These are phyloP conservation scores for Busseola fusca DNA, from an alignment of 2,888 invertebrate genomes.

Conservation along the genomic window DNA sequence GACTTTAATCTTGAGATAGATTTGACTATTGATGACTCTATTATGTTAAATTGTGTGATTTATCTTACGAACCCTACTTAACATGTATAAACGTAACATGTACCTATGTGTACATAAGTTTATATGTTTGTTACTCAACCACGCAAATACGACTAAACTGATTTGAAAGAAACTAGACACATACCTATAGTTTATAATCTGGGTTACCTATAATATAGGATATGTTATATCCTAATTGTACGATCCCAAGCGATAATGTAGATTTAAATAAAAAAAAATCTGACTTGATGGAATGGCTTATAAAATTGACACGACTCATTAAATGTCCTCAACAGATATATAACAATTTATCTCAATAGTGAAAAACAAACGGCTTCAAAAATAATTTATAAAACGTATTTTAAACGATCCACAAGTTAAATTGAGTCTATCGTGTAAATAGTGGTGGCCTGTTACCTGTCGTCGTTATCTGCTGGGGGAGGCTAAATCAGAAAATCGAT, in stretches of 20 bases:
- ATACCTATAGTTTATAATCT: background rate
- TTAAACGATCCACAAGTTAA: conserved; percentile 35
- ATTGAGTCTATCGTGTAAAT: conserved; percentile 49
- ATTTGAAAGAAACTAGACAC: background rate
- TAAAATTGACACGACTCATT: too few relatives aligned
- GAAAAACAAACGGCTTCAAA: background rate
- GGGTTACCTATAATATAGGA: background rate
- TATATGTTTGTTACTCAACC: background rate
- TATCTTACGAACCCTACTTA: background rate
- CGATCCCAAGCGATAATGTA: too few relatives aligned
- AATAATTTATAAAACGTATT: conserved; percentile 31
- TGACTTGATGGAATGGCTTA: background rate
- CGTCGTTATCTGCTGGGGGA: conserved; percentile 83
- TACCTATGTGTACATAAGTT: too few relatives aligned
- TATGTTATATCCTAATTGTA: background rate
- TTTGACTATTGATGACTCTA: conserved; percentile 8
- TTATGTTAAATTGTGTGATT: background rate
- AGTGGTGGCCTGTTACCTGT: conserved; percentile 73
- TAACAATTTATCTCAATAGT: background rate
- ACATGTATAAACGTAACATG: too few relatives aligned
- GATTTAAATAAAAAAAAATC: too few relatives aligned
- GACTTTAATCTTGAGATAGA: conserved; percentile 12
- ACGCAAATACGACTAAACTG: background rate
- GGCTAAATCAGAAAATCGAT: conserved; percentile 88
- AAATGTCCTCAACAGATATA: background rate